Percentiles rank a stretch among this genome's conserved stretches.
These are phyloP conservation scores for Nipponia nippon DNA, from an alignment of 2,113 vertebrate genomes.

Conservation along the genomic window DNA sequence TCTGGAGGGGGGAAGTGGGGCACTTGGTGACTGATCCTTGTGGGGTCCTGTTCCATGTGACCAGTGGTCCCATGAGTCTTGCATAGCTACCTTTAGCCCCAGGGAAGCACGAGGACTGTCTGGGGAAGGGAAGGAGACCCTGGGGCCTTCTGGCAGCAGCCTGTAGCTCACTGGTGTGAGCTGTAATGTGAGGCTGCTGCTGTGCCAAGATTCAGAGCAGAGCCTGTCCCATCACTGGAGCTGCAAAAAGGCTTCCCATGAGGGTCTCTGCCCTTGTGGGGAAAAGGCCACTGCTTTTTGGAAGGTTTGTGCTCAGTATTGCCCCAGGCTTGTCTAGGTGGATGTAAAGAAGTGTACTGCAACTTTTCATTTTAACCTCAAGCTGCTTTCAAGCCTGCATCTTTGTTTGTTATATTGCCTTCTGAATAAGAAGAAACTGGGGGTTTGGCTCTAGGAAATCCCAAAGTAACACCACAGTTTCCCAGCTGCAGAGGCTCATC, in stretches of 20 bases:
- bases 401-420: background rate
- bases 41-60: background rate
- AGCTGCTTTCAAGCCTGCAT: background rate
- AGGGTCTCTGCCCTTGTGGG: background rate
- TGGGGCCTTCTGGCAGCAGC: background rate
- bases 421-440: background rate
- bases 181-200: background rate
- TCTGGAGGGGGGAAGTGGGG: accelerated
- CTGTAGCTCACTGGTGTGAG: background rate
- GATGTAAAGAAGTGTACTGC: background rate
- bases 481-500: background rate
- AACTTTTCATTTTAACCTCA: background rate
- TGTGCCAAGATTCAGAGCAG: background rate
- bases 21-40: background rate
- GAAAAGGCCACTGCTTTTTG: background rate
- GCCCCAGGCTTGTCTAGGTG: background rate
- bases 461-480: background rate
- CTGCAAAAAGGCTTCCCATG: background rate
- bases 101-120: background rate
- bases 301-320: background rate
- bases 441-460: background rate
- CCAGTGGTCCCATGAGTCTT: background rate
- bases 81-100: background rate
- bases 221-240: accelerated
- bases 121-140: background rate